A percentile compares a stretch with the other conserved stretches of the same genome.
These are phyloP conservation scores for Decapterus maruadsi DNA, from an alignment of 2,797 vertebrate genomes.

Conservation along the genomic window DNA sequence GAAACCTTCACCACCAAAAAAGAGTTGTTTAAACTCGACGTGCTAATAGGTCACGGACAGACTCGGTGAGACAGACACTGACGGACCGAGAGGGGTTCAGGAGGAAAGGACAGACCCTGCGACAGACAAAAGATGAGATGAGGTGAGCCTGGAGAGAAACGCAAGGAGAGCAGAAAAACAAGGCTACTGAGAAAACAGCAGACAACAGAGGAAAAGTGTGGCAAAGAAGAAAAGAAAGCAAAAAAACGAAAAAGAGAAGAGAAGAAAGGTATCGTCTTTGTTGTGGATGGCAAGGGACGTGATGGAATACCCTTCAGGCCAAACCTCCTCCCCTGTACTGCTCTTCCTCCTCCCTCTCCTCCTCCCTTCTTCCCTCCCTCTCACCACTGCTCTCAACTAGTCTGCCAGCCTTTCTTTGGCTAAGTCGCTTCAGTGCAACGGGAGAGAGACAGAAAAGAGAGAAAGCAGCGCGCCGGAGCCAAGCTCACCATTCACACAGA, in stretches of 20 bases:
- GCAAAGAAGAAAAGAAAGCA: background rate
- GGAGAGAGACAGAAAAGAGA: conserved; percentile 46
- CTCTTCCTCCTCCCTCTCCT: conserved; percentile 64
- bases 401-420: conserved; percentile 85
- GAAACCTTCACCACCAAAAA: background rate
- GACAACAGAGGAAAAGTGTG: conserved; percentile 6
- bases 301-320: conserved; percentile 68
- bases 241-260: conserved; percentile 4
- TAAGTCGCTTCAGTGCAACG: conserved; percentile 78
- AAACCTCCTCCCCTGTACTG: conserved; percentile 67
- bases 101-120: conserved; percentile 34
- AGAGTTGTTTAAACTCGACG: conserved; percentile 15
- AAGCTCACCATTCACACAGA: conserved; percentile 54
- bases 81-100: conserved; percentile 36
- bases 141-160: conserved; percentile 19
- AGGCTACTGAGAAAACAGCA: conserved; percentile 5
- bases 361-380: conserved; percentile 61
- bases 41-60: conserved; percentile 1
- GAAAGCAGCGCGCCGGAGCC: conserved; percentile 47
- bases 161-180: background rate
- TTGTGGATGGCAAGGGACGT: conserved; percentile 53
- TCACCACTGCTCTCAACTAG: conserved; percentile 83
- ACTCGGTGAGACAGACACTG: conserved; percentile 12
- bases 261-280: conserved; percentile 21
- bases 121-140: background rate